These are phyloP conservation scores for Entomyzon cyanotis DNA, from an alignment of 2,113 vertebrate species.

Conservation along the genomic window DNA sequence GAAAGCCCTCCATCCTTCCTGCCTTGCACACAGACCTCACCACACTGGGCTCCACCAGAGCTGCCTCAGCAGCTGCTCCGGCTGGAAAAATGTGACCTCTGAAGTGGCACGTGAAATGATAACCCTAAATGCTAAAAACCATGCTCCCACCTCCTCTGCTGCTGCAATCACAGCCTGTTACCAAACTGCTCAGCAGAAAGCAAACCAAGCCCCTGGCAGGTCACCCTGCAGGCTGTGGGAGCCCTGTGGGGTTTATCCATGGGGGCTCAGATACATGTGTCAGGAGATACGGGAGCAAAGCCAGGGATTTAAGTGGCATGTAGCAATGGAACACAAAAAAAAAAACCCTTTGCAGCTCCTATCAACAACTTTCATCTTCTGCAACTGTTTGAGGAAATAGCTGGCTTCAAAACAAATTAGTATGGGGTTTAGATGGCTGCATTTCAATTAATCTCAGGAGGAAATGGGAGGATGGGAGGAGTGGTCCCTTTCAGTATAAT, in stretches of 20 bases:
- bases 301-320: slow-evolving; percentile 13
- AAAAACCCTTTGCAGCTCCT: neutral
- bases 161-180: rapidly evolving
- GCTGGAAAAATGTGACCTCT: neutral
- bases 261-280: neutral
- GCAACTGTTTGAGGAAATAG: slow-evolving; percentile 52
- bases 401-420: slow-evolving; percentile 52
- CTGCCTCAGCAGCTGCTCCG: neutral
- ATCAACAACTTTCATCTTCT: slow-evolving; percentile 51
- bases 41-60: neutral
- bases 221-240: neutral
- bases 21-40: neutral
- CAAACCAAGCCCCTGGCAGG: neutral
- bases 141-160: neutral
- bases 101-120: neutral
- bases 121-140: neutral
- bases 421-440: slow-evolving; percentile 1
- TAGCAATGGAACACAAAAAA: neutral
- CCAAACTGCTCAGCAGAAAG: neutral
- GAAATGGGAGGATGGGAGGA: slow-evolving; percentile 15
- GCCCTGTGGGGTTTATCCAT: neutral
- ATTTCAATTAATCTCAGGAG: slow-evolving; percentile 47
- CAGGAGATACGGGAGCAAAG: neutral
- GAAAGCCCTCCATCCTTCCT: neutral
- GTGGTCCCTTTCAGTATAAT: neutral